These are phyloP conservation scores for Oreohelix idahoensis DNA, from an alignment of 1,140 invertebrate genomes.

Conservation along the genomic window DNA sequence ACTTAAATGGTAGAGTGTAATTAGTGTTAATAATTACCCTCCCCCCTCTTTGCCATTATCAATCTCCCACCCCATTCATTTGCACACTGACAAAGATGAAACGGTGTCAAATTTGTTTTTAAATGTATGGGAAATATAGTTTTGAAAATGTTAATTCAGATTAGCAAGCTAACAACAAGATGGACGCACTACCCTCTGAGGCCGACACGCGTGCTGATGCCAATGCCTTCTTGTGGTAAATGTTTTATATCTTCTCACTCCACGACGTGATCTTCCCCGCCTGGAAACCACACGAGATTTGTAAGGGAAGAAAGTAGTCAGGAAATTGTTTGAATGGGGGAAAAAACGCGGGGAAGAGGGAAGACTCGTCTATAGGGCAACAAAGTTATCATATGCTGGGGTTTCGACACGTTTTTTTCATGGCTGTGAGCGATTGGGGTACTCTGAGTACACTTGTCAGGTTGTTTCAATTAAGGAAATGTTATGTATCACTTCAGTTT, in stretches of 20 bases:
- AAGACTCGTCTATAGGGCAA: not conserved
- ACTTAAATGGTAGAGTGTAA: no score
- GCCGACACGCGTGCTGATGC: not conserved
- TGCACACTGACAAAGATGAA: no score
- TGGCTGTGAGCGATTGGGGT: not conserved
- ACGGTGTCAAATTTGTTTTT: no score
- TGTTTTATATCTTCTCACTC: not conserved
- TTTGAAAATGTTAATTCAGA: no score
- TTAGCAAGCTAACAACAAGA: no score
- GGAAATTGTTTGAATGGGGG: not conserved
- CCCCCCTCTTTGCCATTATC: no score
- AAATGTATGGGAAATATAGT: no score
- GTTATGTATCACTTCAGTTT: not conserved
- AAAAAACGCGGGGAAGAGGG: not conserved
- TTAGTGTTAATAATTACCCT: no score
- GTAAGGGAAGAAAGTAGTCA: not conserved
- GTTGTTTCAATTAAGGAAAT: constrained; percentile 6
- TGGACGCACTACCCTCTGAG: not conserved
- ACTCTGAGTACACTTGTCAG: not conserved
- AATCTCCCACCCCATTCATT: no score
- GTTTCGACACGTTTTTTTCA: not conserved
- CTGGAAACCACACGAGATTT: not conserved
- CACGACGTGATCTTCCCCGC: not conserved
- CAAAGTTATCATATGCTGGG: not conserved
- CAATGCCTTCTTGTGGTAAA: not conserved